These are phyloP conservation scores for Clostera curtula DNA, from an alignment of 2,888 invertebrate genomes.

Conservation along the genomic window DNA sequence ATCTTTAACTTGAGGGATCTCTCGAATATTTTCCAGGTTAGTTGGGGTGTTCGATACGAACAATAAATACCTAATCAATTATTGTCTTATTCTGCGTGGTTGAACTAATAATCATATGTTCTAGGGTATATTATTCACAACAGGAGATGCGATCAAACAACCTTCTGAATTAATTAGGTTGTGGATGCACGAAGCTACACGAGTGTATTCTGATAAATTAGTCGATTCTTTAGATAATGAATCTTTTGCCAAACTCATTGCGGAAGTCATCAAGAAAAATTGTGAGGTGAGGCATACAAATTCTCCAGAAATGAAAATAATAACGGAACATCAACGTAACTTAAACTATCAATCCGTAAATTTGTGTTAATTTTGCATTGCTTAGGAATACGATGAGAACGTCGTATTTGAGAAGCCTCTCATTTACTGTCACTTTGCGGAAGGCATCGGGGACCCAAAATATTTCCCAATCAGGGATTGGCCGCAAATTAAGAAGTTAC, in stretches of 20 bases:
- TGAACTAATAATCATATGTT: constrained; percentile 5
- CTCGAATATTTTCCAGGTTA: constrained; percentile 94
- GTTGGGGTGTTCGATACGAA: neutral
- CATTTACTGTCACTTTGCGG: constrained; percentile 95
- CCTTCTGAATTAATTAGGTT: constrained; percentile 84
- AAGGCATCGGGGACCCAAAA: constrained; percentile 93
- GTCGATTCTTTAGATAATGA: constrained; percentile 87
- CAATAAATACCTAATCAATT: constrained; percentile 2
- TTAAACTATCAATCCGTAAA: neutral
- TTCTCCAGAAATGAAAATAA: too few species aligned
- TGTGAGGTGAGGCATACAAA: constrained; percentile 69
- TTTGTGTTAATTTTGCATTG: neutral
- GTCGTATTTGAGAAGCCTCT: constrained; percentile 82
- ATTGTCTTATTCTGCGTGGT: neutral
- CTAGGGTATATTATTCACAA: constrained; percentile 90
- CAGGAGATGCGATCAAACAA: constrained; percentile 82
- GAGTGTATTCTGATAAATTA: constrained; percentile 94
- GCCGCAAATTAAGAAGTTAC: constrained; percentile 79
- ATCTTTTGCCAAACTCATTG: constrained; percentile 80
- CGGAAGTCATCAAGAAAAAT: constrained; percentile 86
- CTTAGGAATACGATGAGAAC: constrained; percentile 82
- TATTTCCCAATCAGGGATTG: constrained; percentile 87
- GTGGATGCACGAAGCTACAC: constrained; percentile 92
- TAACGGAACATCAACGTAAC: too few species aligned
- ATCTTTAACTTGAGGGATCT: constrained; percentile 94